phyloP scores from a whole-genome alignment of 1,140 invertebrate species.

The Carposina sasakii region DNA sequence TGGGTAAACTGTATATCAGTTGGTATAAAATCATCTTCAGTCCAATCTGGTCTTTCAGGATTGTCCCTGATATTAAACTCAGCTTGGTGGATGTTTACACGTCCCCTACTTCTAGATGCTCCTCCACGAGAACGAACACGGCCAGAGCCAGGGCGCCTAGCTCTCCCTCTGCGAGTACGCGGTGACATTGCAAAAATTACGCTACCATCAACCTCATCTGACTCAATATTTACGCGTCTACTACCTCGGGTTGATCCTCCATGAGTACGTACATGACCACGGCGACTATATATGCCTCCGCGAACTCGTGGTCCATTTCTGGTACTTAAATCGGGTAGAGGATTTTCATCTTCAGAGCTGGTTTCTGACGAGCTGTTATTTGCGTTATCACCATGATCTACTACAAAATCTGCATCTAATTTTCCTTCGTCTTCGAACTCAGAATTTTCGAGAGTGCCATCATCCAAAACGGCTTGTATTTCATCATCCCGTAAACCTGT shows the following conservation, averaged over 20 bases:
- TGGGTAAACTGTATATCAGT: neutral
- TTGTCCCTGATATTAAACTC: neutral
- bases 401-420: no score
- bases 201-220: neutral
- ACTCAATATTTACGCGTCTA: neutral
- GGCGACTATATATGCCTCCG: neutral
- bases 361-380: no score
- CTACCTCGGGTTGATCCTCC: neutral
- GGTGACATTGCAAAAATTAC: neutral
- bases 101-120: neutral
- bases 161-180: neutral
- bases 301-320: neutral
- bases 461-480: neutral
- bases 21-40: neutral
- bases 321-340: no score
- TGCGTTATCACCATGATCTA: no score
- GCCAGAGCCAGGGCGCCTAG: neutral
- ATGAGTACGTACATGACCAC: neutral
- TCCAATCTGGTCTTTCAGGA: slow-evolving; percentile 2
- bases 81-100: neutral
- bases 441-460: neutral
- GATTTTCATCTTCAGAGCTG: no score
- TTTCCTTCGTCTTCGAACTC: no score
- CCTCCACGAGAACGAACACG: neutral
- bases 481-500: neutral